These are phyloP conservation scores for Coilia nasus DNA, from an alignment of 2,797 vertebrate species.

Conservation along the genomic window DNA sequence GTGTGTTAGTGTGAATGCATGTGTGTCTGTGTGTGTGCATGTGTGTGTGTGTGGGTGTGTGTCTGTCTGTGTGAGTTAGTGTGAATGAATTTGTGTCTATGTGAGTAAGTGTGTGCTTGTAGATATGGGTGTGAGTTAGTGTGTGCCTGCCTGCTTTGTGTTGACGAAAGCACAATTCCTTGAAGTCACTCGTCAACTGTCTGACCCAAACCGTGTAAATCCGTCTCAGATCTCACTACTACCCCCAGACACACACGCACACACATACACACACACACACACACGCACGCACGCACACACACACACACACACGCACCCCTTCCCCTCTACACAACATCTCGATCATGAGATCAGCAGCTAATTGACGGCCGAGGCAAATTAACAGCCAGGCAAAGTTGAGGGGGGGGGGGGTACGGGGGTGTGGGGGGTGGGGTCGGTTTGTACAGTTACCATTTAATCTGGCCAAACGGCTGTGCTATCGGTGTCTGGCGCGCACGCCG, in stretches of 20 bases:
- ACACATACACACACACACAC: not conserved
- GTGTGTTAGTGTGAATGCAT: not conserved
- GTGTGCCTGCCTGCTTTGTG: not conserved
- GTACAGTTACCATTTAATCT: not conserved
- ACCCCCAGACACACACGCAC: not conserved
- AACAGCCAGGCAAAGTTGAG: conserved; percentile 2
- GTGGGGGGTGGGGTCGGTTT: not conserved
- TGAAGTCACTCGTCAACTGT: not conserved
- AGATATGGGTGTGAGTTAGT: not conserved
- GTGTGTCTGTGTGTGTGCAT: not conserved
- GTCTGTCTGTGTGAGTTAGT: not conserved
- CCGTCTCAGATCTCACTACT: not conserved
- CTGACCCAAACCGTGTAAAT: conserved; percentile 21
- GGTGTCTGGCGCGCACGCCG: not conserved
- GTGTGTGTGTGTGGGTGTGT: not conserved
- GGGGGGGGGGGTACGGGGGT: not conserved
- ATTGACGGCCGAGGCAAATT: not conserved
- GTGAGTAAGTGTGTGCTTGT: not conserved
- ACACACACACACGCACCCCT: not conserved
- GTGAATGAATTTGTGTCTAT: not conserved
- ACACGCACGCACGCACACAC: conserved; percentile 12
- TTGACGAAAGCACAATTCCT: conserved; percentile 6
- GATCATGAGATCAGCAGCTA: conserved; percentile 2
- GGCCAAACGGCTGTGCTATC: not conserved
- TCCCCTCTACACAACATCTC: not conserved